phyloP scores from a whole-genome alignment of 1,140 invertebrate genomes.

The Drosophila lini region DNA sequence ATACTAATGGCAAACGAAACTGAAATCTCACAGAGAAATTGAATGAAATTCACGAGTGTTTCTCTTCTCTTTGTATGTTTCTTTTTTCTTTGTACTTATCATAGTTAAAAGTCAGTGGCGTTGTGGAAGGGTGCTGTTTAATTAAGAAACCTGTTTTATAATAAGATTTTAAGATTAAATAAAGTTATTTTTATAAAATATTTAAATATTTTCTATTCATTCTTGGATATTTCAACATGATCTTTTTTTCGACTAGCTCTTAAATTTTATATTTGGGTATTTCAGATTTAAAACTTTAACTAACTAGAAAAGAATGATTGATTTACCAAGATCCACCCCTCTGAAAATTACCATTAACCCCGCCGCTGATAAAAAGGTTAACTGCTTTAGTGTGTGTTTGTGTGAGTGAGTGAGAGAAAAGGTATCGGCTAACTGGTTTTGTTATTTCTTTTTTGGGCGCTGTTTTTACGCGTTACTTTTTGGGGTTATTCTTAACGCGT shows the following conservation, averaged over 20 bases:
- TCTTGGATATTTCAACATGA: too few species aligned
- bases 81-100: slow-evolving; percentile 56
- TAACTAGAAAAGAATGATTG: not conserved
- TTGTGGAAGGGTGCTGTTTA: not conserved
- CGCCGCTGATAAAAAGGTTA: slow-evolving; percentile 17
- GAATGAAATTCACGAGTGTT: slow-evolving; percentile 52
- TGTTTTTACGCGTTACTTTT: slow-evolving; percentile 77
- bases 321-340: not conserved
- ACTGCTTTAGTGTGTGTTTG: slow-evolving; percentile 16
- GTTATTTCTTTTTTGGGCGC: slow-evolving; percentile 57
- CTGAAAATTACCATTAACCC: not conserved
- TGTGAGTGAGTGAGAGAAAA: slow-evolving; percentile 26
- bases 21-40: slow-evolving; percentile 63
- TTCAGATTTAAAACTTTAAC: not conserved
- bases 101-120: slow-evolving; percentile 23
- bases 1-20: slow-evolving; percentile 69
- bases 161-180: not conserved
- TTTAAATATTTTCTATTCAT: too few species aligned
- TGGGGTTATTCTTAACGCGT: slow-evolving; percentile 78
- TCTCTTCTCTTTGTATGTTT: slow-evolving; percentile 22
- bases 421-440: slow-evolving; percentile 76
- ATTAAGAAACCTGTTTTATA: not conserved
- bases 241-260: too few species aligned
- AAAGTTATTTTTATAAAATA: not conserved
- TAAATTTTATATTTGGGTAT: too few species aligned